Conservation (phyloP, 2,797 vertebrate genomes). For the Chromis chromis region DNA sequence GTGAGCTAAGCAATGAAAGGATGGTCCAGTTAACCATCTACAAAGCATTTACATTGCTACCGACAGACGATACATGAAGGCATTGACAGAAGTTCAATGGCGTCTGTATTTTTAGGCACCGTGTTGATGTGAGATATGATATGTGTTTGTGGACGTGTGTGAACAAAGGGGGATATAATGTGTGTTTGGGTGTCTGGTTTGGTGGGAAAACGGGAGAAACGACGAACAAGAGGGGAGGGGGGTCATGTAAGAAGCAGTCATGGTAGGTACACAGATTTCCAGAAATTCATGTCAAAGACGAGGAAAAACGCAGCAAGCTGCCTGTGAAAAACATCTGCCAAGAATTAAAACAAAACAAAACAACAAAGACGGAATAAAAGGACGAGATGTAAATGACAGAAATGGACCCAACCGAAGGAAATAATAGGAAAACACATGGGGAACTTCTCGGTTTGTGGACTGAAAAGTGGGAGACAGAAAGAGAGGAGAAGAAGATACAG, state of each 20-base stretch:
- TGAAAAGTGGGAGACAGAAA: conserved; percentile 64
- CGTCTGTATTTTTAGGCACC: conserved; percentile 99
- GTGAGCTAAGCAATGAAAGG: conserved; percentile 73
- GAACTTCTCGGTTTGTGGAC: conserved; percentile 81
- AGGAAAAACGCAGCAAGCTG: conserved; percentile 79
- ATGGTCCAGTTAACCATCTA: conserved; percentile 72
- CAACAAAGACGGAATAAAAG: conserved; percentile 73
- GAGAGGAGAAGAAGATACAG: conserved; percentile 56
- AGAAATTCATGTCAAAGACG: conserved; percentile 83
- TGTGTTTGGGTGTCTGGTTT: conserved; percentile 54
- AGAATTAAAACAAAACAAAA: conserved; percentile 44
- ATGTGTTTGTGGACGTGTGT: conserved; percentile 63
- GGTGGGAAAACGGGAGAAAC: conserved; percentile 18
- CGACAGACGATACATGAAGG: conserved; percentile 84
- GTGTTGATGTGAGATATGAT: conserved; percentile 88
- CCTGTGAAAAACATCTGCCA: conserved; percentile 87
- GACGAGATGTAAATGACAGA: conserved; percentile 84
- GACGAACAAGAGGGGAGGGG: conserved; percentile 52
- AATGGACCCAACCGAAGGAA: conserved; percentile 60
- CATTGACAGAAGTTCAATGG: conserved; percentile 87
- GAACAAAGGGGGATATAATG: conserved; percentile 42
- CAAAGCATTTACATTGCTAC: conserved; percentile 87
- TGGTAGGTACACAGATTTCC: conserved; percentile 87
- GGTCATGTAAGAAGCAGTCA: conserved; percentile 75
- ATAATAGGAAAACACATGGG: conserved; percentile 55